Base-by-base conservation (phyloP, 1,140 invertebrate species). In the Diabrotica virgifera region DNA sequence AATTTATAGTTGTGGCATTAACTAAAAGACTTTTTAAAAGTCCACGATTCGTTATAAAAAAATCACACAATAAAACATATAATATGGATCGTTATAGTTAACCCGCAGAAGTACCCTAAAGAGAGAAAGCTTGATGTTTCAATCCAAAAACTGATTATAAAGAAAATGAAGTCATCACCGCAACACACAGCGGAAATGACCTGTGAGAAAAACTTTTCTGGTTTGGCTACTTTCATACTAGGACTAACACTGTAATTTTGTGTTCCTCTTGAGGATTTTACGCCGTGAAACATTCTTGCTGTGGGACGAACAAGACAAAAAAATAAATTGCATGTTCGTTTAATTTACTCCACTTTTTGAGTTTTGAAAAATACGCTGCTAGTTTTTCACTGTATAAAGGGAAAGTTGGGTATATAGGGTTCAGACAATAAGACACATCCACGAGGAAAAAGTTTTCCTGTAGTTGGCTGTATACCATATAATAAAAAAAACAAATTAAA, bases 81-180 rank as follows among this genome's bases (percentile, higher is more conserved):
- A 24, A 24, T 24, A 24, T 24, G 24, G 24, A 24, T 24, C 24
- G 24, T 24, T 24, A 24, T 24, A 24, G 24, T 24, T 24, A 24
- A 24, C 24, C 4, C 24, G 24, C 24, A 24, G 24, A 24, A 24
- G 24, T 24, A 24, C 24, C 24, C 24, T 24, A 24, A 24, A 24
- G 40, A 46, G 40, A 46, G 5, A 46, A 46, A 46, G n/a, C 40
- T 8, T 46, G n/a, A 46, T 46, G 40, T 46, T 46, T 8, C n/a
- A 46, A 46, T 46, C 8, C 40, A 46, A 8, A 46, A 46, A 46
- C 40, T 46, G 40, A 46, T 46, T 46, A 46, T 46, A 46, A 46
- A 46, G 40, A 46, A 46, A 46, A 46, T 46, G 40, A n/a, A n/a
- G 40, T 46, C 40, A 46, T 46, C 40, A 46, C 40, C 40, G 40